Conservation (phyloP, 2,797 vertebrate species). For the Poeciliopsis paucimaculata region DNA sequence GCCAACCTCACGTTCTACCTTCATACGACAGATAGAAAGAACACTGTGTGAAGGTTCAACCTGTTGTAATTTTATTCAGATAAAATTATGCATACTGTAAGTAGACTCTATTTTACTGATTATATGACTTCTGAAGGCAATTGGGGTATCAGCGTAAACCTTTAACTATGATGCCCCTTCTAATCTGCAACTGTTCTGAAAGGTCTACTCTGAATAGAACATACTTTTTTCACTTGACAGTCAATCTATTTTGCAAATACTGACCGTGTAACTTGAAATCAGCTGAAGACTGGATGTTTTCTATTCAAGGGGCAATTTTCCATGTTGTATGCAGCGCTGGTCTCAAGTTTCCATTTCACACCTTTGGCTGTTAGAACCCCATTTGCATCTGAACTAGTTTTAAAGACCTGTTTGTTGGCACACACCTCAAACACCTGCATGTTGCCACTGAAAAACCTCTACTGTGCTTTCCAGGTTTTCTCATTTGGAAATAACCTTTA, state of each 20-base stretch:
- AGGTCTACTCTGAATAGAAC: not conserved
- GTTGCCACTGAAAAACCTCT: not conserved
- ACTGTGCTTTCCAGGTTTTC: not conserved
- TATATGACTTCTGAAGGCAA: not conserved
- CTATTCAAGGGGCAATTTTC: not conserved
- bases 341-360: constrained; percentile 6
- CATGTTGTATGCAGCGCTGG: not conserved
- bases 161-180: not conserved
- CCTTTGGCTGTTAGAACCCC: not conserved
- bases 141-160: not conserved
- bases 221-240: not conserved
- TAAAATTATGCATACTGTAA: not conserved
- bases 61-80: not conserved
- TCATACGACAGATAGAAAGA: not conserved
- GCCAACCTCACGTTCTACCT: not conserved
- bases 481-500: not conserved
- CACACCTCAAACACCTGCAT: not conserved
- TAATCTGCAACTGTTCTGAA: not conserved
- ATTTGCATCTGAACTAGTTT: not conserved
- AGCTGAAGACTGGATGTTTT: not conserved
- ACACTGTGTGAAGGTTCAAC: too few relatives aligned
- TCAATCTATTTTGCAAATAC: not conserved
- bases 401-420: not conserved
- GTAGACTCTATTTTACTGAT: not conserved
- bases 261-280: not conserved